Percentiles rank a stretch among this genome's conserved stretches.
These are phyloP conservation scores for Aspidiotus rigidus DNA, from an alignment of 2,888 invertebrate species.

Conservation along the genomic window DNA sequence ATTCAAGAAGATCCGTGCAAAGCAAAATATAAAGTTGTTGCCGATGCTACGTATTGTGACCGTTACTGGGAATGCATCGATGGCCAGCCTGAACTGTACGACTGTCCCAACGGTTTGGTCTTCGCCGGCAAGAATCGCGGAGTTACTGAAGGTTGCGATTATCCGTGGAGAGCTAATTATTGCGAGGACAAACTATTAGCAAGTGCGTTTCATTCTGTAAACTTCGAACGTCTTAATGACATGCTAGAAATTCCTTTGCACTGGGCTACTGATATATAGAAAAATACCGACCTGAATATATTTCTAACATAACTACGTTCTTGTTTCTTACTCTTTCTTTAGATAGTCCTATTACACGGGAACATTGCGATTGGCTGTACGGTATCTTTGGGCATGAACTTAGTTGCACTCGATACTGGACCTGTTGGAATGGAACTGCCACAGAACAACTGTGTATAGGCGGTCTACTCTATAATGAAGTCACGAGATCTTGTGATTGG, in stretches of 20 bases:
- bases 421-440: constrained; percentile 89
- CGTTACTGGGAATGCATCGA: constrained; percentile 79
- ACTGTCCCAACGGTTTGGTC: constrained; percentile 82
- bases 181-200: constrained; percentile 73
- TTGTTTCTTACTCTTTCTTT: constrained; percentile 34
- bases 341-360: constrained; percentile 74
- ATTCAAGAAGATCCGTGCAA: constrained; percentile 71
- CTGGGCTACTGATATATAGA: too few species aligned
- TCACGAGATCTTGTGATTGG: constrained; percentile 86
- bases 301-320: background rate
- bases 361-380: constrained; percentile 86
- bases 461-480: constrained; percentile 80
- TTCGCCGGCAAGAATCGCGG: constrained; percentile 81
- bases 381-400: constrained; percentile 91
- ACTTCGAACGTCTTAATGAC: too few species aligned
- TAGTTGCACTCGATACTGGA: constrained; percentile 87
- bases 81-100: constrained; percentile 71
- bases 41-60: constrained; percentile 72
- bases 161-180: constrained; percentile 80
- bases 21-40: constrained; percentile 62
- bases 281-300: too few species aligned
- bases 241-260: too few species aligned
- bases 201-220: constrained; percentile 47
- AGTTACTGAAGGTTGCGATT: constrained; percentile 81
- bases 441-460: constrained; percentile 88